Conservation (phyloP, 2,888 invertebrate genomes). For the Calephelis perditalis region DNA sequence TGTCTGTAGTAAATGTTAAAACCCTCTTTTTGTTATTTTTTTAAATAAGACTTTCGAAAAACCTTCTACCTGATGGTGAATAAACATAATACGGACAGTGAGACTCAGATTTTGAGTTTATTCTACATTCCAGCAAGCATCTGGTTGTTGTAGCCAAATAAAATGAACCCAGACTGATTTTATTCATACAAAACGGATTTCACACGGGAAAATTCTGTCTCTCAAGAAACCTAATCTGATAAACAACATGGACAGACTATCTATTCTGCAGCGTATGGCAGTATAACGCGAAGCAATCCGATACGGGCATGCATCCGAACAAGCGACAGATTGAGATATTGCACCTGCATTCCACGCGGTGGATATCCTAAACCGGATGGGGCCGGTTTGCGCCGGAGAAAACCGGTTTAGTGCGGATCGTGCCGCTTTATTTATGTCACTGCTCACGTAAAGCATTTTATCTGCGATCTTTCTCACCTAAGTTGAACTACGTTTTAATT, state of each 20-base stretch:
- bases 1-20: too few relatives aligned
- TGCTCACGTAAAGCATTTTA: not conserved
- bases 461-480: too few relatives aligned
- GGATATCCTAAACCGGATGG: constrained; percentile 30
- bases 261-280: constrained; percentile 25
- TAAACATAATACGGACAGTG: too few relatives aligned
- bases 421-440: constrained; percentile 26
- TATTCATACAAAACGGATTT: not conserved
- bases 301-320: constrained; percentile 30
- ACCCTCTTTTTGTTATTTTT: too few relatives aligned
- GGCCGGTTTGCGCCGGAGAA: constrained; percentile 27
- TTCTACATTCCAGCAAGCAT: too few relatives aligned
- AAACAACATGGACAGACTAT: constrained; percentile 26
- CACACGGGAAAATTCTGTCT: constrained; percentile 20
- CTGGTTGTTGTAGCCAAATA: too few relatives aligned
- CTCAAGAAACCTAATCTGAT: constrained; percentile 22
- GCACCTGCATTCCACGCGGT: constrained; percentile 32
- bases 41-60: too few relatives aligned
- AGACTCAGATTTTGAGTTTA: too few relatives aligned
- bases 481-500: too few relatives aligned
- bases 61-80: too few relatives aligned
- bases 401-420: constrained; percentile 26
- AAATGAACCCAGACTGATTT: too few relatives aligned
- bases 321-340: constrained; percentile 35
- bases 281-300: constrained; percentile 27